Percentiles rank a stretch among this genome's conserved stretches.
These are phyloP conservation scores for Mandrillus leucophaeus DNA, from an alignment of 2,113 vertebrate genomes.

Conservation along the genomic window DNA sequence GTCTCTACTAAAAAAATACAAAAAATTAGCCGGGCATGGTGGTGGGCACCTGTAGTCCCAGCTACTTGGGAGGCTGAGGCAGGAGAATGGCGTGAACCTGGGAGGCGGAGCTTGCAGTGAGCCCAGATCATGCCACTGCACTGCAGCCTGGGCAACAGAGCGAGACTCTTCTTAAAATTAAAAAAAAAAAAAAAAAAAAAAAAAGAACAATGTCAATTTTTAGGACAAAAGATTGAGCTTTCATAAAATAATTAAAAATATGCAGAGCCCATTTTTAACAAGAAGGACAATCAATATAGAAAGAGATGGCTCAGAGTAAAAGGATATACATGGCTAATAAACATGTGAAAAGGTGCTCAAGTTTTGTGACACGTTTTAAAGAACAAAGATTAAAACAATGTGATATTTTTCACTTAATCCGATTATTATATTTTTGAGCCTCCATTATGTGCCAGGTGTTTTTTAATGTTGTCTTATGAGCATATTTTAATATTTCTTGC, in stretches of 20 bases:
- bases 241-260: constrained; percentile 1
- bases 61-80: too few relatives aligned
- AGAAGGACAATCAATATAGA: neutral
- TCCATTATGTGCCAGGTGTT: neutral
- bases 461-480: constrained; percentile 27
- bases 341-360: neutral
- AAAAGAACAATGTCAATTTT: neutral
- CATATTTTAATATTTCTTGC: constrained; percentile 27
- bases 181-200: neutral
- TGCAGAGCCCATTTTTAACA: neutral
- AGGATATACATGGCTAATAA: neutral
- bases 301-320: neutral
- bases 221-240: neutral
- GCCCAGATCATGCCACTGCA: too few relatives aligned
- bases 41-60: too few relatives aligned
- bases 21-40: too few relatives aligned
- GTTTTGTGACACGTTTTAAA: constrained; percentile 27
- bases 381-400: constrained; percentile 8
- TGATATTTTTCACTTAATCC: neutral
- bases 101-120: too few relatives aligned
- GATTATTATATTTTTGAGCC: neutral
- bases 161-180: too few relatives aligned
- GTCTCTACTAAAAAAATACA: too few relatives aligned
- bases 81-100: too few relatives aligned
- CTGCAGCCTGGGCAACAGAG: too few relatives aligned